A percentile compares a stretch with the other conserved stretches of the same genome.
Evolutionary conservation across 2,113 vertebrate genomes (phyloP).

Genomic region (Collichthys lucidus): DNA sequence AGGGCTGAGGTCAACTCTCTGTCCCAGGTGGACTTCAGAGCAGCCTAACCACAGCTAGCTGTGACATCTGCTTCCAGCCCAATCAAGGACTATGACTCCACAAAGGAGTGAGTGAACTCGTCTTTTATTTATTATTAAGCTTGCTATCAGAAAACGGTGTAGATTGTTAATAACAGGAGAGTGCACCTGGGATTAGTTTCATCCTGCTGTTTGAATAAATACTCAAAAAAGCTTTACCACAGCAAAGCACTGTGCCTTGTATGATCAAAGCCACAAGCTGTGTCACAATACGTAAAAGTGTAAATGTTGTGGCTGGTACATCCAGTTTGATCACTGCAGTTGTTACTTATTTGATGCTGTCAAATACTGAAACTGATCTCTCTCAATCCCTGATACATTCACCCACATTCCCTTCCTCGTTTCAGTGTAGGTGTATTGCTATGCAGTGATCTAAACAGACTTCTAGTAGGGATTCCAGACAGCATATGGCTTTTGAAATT

Average conservation of each 20-base stretch:
- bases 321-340: too few relatives aligned
- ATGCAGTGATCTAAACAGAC: neutral
- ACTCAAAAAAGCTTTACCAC: neutral
- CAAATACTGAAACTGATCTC: neutral
- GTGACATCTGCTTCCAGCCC: slow-evolving; percentile 6
- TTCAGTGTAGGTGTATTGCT: too few relatives aligned
- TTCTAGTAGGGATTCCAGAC: neutral
- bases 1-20: slow-evolving; percentile 3
- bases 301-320: neutral
- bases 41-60: neutral
- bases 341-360: too few relatives aligned
- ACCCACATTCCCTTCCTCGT: too few relatives aligned
- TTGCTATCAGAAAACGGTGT: neutral
- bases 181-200: neutral
- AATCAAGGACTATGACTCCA: slow-evolving; percentile 5
- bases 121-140: slow-evolving; percentile 4
- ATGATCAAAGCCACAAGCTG: too few relatives aligned
- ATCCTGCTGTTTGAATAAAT: neutral
- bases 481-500: neutral
- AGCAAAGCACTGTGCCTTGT: neutral
- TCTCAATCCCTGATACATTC: neutral
- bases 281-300: neutral
- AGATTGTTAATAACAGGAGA: neutral
- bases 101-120: slow-evolving; percentile 1
- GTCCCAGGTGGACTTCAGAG: slow-evolving; percentile 14